Base-by-base conservation (phyloP, 2,888 invertebrate species). In the Acholoe squamosa region DNA sequence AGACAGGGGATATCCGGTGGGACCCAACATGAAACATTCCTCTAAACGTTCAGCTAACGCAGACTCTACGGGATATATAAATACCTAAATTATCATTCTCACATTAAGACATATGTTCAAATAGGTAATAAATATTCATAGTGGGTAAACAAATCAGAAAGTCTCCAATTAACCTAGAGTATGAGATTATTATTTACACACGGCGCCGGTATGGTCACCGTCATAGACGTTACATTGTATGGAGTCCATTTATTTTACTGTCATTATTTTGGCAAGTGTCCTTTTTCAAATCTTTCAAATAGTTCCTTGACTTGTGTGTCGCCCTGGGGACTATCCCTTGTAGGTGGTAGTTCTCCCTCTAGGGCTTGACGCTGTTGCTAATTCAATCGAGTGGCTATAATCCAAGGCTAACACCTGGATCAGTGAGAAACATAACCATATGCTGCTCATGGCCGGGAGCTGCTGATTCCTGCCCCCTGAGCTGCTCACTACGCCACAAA, bases 21-120 rank as follows among this genome's bases (percentile, higher is more conserved):
- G 31, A 43, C 43, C 43, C 22, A 52, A 86, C 86, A 86, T 54
- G 25, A 56, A 52, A 86, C 86, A 56, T 14, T 86, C 33, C 25
- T 28, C 86, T 86, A 86, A 25, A 54, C 86, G 28, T 86, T 22
- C 52, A 86, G 33, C 86, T 86, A 86, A 54, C 33, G 86, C 54
- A 86, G 86, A 86, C 86, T n/a, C 84, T 86, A 86, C 86, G 52
- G 33, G 86, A 28, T 54, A 54, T 86, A 86, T 33, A 86, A 86
- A 86, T 86, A 86, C 28, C 86, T 86, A 86, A 86, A 52, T 86
- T 54, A 56, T 86, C 56, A 43, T 33, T 43, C 25, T 25, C 80
- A 80, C 80, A 43, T 80, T 76, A 76, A 43, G 80, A 80, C 34
- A 43, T 80, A 80, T 80, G 80, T 80, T 80, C 80, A 80, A 80